Conservation (phyloP, 2,888 invertebrate species). For the Esperia sulphurella region DNA sequence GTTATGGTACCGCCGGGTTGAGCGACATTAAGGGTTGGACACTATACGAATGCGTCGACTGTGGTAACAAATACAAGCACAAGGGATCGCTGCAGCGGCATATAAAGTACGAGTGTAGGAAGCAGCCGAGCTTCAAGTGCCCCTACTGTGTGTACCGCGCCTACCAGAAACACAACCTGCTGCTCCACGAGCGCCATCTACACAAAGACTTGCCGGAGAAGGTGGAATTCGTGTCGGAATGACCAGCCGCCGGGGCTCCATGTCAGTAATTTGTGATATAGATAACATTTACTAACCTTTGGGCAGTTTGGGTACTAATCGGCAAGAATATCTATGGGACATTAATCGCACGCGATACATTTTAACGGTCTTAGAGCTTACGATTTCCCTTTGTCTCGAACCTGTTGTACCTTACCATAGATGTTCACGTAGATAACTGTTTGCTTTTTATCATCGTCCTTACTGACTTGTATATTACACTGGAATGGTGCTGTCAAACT, state of each 20-base stretch:
- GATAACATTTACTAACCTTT: too few species aligned
- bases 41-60: slow-evolving; percentile 82
- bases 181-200: slow-evolving; percentile 74
- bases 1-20: slow-evolving; percentile 69
- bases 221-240: slow-evolving; percentile 75
- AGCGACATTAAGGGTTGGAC: slow-evolving; percentile 72
- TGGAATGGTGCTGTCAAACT: too few species aligned
- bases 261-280: slow-evolving; percentile 44
- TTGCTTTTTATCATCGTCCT: too few species aligned
- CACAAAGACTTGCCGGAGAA: slow-evolving; percentile 77
- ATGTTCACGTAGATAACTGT: too few species aligned
- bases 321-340: too few species aligned
- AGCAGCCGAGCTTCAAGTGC: slow-evolving; percentile 85
- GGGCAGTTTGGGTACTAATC: too few species aligned
- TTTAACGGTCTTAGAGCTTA: too few species aligned
- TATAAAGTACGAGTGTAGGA: slow-evolving; percentile 86
- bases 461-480: too few species aligned
- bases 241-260: slow-evolving; percentile 46
- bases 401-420: too few species aligned
- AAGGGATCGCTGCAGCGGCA: slow-evolving; percentile 88
- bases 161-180: slow-evolving; percentile 82
- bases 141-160: slow-evolving; percentile 84
- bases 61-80: slow-evolving; percentile 91
- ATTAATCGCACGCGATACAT: too few species aligned
- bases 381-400: too few species aligned